Conservation (phyloP, 2,888 invertebrate species). For the Pelosia muscerda region DNA sequence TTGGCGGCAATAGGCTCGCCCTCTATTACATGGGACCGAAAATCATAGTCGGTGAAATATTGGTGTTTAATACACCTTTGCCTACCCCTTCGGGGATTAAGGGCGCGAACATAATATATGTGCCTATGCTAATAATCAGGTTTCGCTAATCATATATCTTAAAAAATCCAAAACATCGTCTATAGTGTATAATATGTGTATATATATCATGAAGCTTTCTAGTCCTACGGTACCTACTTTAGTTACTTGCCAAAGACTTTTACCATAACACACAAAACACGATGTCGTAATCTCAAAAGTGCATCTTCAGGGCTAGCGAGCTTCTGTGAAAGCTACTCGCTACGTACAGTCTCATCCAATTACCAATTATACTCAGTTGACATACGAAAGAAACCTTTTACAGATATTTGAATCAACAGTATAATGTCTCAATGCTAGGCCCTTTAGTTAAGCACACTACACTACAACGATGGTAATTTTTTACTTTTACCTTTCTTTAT, state of each 20-base stretch:
- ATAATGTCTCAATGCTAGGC: constrained; percentile 20
- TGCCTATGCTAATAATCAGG: too few species aligned
- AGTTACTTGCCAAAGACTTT: neutral
- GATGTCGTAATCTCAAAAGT: neutral
- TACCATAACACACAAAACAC: neutral
- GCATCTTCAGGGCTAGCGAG: neutral
- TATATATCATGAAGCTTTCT: neutral
- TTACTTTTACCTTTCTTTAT: constrained; percentile 49
- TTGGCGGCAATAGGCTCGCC: too few species aligned
- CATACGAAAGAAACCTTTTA: constrained; percentile 11
- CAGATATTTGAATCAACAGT: constrained; percentile 16
- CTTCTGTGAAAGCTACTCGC: constrained; percentile 13
- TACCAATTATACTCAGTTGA: constrained; percentile 34
- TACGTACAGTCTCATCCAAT: constrained; percentile 13
- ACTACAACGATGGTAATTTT: constrained; percentile 34
- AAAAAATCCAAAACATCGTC: neutral
- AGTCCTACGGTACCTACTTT: neutral
- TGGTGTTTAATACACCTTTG: too few species aligned
- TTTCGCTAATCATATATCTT: too few species aligned
- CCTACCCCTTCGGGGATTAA: too few species aligned
- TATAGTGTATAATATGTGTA: too few species aligned
- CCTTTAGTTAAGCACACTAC: constrained; percentile 28
- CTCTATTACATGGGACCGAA: too few species aligned
- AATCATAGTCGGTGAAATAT: too few species aligned
- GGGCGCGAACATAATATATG: too few species aligned